phyloP scores from a whole-genome alignment of 2,113 vertebrate species.

The Platanista minor region DNA sequence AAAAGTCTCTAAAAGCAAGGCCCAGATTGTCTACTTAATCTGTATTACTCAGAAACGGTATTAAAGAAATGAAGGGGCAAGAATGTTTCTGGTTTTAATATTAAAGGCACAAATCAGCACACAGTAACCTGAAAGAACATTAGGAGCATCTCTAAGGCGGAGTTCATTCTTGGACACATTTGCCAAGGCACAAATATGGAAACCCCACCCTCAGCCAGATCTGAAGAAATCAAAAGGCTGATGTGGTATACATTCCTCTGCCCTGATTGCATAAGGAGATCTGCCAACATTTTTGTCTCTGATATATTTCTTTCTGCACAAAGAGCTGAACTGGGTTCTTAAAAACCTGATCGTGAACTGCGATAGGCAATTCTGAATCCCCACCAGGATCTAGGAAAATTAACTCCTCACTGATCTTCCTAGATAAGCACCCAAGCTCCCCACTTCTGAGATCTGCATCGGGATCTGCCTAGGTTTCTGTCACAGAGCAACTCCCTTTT shows the following conservation, averaged over 20 bases:
- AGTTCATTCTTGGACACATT: slow-evolving; percentile 42
- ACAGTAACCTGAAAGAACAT: background rate
- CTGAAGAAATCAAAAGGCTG: slow-evolving; percentile 66
- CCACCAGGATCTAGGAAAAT: slow-evolving; percentile 35
- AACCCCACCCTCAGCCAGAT: slow-evolving; percentile 44
- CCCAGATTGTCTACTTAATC: background rate
- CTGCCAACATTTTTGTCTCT: slow-evolving; percentile 54
- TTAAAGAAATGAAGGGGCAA: background rate
- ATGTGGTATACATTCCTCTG: slow-evolving; percentile 69
- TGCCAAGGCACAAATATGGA: slow-evolving; percentile 52
- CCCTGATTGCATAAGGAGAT: slow-evolving; percentile 60
- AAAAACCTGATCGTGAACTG: slow-evolving; percentile 58
- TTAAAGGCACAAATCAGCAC: slow-evolving; percentile 13
- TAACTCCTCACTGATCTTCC: slow-evolving; percentile 39
- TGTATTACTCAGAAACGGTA: background rate
- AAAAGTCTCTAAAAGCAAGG: background rate
- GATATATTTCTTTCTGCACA: slow-evolving; percentile 59
- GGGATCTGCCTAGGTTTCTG: slow-evolving; percentile 36
- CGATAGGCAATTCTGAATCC: slow-evolving; percentile 46
- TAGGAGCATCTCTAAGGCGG: background rate
- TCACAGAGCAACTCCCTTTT: slow-evolving; percentile 50
- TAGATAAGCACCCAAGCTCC: background rate
- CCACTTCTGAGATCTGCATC: background rate
- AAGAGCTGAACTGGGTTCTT: slow-evolving; percentile 37
- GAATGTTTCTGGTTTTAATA: slow-evolving; percentile 30